Percentiles rank a stretch among this genome's conserved stretches.
These are phyloP conservation scores for Gryllus bimaculatus DNA, from an alignment of 1,140 invertebrate species.

Conservation along the genomic window DNA sequence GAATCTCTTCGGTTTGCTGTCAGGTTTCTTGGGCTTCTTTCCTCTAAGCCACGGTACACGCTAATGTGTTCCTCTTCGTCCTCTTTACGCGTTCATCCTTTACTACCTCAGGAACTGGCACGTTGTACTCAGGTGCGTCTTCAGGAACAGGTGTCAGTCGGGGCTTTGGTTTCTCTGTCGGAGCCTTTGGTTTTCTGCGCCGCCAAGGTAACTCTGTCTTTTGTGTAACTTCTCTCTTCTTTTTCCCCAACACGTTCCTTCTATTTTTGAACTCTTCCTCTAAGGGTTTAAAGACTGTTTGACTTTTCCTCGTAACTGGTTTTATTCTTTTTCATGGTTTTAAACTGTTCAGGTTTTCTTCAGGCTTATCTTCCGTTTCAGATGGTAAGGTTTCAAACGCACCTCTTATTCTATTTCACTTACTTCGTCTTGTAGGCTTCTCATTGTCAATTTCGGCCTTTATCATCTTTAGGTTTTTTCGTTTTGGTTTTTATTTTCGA, in stretches of 20 bases:
- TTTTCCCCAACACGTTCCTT: conserved; percentile 25
- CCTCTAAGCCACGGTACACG: conserved; percentile 21
- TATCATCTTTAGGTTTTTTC: conserved; percentile 26
- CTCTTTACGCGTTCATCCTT: neutral
- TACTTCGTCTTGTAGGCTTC: neutral
- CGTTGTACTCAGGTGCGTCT: neutral
- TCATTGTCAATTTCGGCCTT: too few relatives aligned
- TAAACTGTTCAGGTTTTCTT: conserved; percentile 24
- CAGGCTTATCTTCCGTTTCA: conserved; percentile 21
- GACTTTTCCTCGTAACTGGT: conserved; percentile 16
- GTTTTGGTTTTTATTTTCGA: too few relatives aligned
- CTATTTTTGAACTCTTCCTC: conserved; percentile 28
- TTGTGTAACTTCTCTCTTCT: conserved; percentile 28
- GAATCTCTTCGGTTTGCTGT: conserved; percentile 11
- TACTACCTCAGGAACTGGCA: neutral
- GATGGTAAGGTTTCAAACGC: conserved; percentile 8
- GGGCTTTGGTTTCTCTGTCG: conserved; percentile 10
- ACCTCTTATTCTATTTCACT: neutral
- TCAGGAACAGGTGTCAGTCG: conserved; percentile 8
- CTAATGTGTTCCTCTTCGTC: conserved; percentile 10
- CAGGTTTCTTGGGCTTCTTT: conserved; percentile 30
- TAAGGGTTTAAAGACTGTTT: conserved; percentile 24
- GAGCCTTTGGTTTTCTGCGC: conserved; percentile 14
- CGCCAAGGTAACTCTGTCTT: conserved; percentile 18
- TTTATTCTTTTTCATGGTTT: neutral